phyloP scores from a whole-genome alignment of 2,797 vertebrate genomes.

The Phylloscopus collybita region DNA sequence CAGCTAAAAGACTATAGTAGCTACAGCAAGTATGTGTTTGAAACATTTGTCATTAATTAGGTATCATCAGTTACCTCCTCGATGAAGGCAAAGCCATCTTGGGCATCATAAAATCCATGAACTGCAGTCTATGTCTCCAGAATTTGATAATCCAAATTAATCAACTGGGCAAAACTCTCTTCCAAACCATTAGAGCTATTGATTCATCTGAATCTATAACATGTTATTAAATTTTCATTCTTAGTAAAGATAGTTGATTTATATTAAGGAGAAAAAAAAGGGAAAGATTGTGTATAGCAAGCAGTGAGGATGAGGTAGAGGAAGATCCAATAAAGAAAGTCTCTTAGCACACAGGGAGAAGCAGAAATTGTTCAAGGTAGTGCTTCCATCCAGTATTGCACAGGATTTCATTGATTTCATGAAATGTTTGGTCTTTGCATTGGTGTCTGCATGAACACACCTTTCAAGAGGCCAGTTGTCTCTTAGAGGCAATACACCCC shows the following conservation, averaged over 20 bases:
- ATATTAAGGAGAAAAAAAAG: neutral
- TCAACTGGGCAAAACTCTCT: constrained; percentile 4
- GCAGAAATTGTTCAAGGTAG: neutral
- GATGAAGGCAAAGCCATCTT: constrained; percentile 27
- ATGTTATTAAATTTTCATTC: constrained; percentile 18
- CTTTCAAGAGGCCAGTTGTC: neutral
- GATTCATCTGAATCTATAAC: constrained; percentile 19
- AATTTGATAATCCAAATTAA: constrained; percentile 48
- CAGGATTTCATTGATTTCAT: neutral
- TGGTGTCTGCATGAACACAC: neutral
- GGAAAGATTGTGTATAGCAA: neutral
- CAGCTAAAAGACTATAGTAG: constrained; percentile 5
- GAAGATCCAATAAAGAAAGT: neutral
- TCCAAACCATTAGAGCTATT: constrained; percentile 27
- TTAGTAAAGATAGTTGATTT: constrained; percentile 7
- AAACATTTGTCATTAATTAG: constrained; percentile 50
- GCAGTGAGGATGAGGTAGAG: neutral
- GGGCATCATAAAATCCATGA: constrained; percentile 39
- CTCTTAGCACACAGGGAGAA: neutral
- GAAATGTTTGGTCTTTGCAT: neutral
- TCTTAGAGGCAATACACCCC: neutral
- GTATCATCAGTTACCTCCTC: constrained; percentile 16
- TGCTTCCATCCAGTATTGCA: neutral
- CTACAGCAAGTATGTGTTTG: neutral
- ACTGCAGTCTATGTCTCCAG: neutral